Evolutionary conservation across 2,888 invertebrate species (phyloP), one percentile per base, ranked within the genome.

Genomic region (Drosophila setosimentum): DNA sequence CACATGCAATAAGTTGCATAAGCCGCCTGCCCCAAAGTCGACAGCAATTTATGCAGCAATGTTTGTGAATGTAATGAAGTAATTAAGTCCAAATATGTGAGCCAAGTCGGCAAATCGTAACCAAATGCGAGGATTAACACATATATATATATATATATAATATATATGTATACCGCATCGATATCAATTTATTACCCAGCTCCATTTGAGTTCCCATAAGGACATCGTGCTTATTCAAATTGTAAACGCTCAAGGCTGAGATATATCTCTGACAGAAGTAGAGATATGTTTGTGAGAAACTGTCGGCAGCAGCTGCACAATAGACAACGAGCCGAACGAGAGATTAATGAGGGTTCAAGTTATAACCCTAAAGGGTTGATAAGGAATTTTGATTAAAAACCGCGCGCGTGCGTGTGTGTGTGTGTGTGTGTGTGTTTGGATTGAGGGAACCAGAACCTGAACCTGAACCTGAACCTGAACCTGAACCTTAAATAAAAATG

Each of bases 311-410:
- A 74, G 78, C 78, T 75, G 78, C 79, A 70, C 29, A 54, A 54
- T 55, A 74, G 63, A 67, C 51, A 70, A 73, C 55, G 69, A 71
- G 30, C 49, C 60, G 48, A 50, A 78, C 61, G 61, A 65, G 76
- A 87, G 87, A 87, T 85, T 85, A 87, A 85, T 87, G 85, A 87
- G 84, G 87, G 87, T 76, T 80, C 37, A 27, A 74, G 32, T 70
- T 69, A 61, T 54, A 24, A 62, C 62, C 74, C 71, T 57, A 69
- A 83, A 79, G 79, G 87, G 85, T 86, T 82, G 81, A 85, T 82
- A 76, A 81, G 84, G 55, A 70, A 83, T 80, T 81, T 79, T 82
- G 84, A 85, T 87, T 86, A 81, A 76, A 66, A 57, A 55, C 55
- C 55, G 55, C 55, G 37, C 33, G 64, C 30, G 54, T 59, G 55